These are phyloP conservation scores for Thermophis baileyi DNA, from an alignment of 2,113 vertebrate species.

Conservation along the genomic window DNA sequence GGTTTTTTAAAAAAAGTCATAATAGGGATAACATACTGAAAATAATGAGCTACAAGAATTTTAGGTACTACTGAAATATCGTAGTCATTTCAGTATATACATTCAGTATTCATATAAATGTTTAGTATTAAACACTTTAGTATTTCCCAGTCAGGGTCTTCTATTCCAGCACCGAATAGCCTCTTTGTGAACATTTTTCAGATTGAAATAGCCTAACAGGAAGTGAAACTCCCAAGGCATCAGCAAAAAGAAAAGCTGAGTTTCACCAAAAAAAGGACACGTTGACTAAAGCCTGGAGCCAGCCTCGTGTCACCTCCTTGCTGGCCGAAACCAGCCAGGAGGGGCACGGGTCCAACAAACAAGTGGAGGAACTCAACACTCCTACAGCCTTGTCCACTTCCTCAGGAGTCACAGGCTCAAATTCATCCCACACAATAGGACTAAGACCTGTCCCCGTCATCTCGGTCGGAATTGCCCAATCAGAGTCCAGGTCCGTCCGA, in stretches of 20 bases:
- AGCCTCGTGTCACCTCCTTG: too few species aligned
- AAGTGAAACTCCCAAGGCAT: neutral
- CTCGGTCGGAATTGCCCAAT: too few species aligned
- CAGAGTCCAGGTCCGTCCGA: too few species aligned
- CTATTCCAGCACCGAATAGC: neutral
- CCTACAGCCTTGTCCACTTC: too few species aligned
- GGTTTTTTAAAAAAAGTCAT: neutral
- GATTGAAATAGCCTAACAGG: neutral
- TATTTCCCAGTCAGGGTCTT: neutral
- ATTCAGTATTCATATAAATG: neutral
- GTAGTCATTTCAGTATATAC: neutral
- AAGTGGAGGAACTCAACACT: too few species aligned
- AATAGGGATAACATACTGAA: neutral
- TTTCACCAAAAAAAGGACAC: neutral
- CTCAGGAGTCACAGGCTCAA: too few species aligned
- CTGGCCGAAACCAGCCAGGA: too few species aligned
- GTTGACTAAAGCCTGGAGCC: too few species aligned
- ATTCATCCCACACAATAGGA: too few species aligned
- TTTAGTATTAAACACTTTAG: neutral
- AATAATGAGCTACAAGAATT: neutral
- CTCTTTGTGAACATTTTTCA: neutral
- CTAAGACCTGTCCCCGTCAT: too few species aligned
- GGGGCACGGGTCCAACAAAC: too few species aligned
- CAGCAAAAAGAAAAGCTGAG: neutral
- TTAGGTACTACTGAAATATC: neutral